Evolutionary conservation across 2,113 vertebrate genomes (phyloP), one percentile per base, ranked within the genome.

Genomic region (Aegotheles bennettii): DNA sequence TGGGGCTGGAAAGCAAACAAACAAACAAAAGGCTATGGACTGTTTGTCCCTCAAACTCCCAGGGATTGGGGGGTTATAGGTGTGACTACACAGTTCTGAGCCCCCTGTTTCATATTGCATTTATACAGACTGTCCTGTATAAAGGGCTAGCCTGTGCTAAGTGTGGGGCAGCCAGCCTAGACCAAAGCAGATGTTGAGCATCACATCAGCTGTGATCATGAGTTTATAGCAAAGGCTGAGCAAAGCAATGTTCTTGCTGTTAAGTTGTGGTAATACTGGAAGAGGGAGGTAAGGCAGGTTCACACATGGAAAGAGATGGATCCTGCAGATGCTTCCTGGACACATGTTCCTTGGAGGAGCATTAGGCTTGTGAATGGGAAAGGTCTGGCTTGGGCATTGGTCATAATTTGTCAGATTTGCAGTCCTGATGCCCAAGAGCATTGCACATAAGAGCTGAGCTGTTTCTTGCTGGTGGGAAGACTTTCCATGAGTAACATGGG

Each of bases 391-490:
- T 3, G 10, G 40, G 48, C 5, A 0, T 5, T 31, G 35, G 19
- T 50, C 14, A 26, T 16, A 31, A 69, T 9, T 31, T 24, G 20
- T 50, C 45, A 84, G 91, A 6, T 10, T 35, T 36, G 8, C 15
- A 54, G 23, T 38, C n/a, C 33, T 31, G 79, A 12, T 43, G 47
- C 33, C 61, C 0, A 1, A 40, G 60, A 21, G 29, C 5, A 1
- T 54, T 15, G 6, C 13, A 3, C 18, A 0, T 1, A 4, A 61
- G 33, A 6, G 26, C 25, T 54, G 42, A 7, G 3, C 26, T 54
- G 10, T 13, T 7, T 88, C 57, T 29, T 0, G 1, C 19, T 24
- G 33, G 3, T 4, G 25, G 43, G 54, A 12, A 71, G 26, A 25
- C 6, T 31, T 14, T 17, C 23, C 1, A 0, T 14, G 21, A 15